Conservation (phyloP, 2,797 vertebrate genomes). For the Gephyroberyx darwinii region DNA sequence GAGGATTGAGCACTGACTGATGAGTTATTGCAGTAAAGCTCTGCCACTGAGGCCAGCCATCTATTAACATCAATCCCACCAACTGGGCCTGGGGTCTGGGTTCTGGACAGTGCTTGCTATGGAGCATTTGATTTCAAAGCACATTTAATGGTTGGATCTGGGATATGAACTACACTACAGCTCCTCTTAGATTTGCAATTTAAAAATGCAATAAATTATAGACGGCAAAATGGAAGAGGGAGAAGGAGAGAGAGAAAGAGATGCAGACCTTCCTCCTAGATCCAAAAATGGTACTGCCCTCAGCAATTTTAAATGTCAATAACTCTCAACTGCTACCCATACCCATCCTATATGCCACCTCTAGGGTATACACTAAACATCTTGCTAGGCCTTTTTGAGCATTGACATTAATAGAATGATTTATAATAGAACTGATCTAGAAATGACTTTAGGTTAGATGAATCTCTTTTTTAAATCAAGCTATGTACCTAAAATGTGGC, state of each 20-base stretch:
- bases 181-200: constrained; percentile 33
- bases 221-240: background rate
- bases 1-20: constrained; percentile 70
- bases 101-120: constrained; percentile 15
- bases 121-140: constrained; percentile 51
- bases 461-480: background rate
- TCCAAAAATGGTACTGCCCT: constrained; percentile 1
- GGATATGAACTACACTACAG: constrained; percentile 24
- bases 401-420: background rate
- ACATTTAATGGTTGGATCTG: constrained; percentile 46
- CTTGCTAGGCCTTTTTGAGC: background rate
- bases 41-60: constrained; percentile 53
- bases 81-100: constrained; percentile 31
- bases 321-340: background rate
- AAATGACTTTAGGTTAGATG: background rate
- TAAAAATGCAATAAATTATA: constrained; percentile 31
- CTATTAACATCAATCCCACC: constrained; percentile 64
- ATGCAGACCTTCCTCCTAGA: constrained; percentile 15
- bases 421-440: background rate
- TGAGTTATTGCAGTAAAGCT: constrained; percentile 61
- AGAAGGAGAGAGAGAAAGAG: constrained; percentile 12
- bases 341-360: background rate
- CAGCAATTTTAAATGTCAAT: constrained; percentile 40
- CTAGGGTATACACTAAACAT: background rate
- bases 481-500: no score